Percentiles rank a stretch among this genome's conserved stretches.
These are phyloP conservation scores for Hemicentrotus pulcherrimus DNA, from an alignment of 35 echinoderm and acorn worm genomes.

Conservation along the genomic window DNA sequence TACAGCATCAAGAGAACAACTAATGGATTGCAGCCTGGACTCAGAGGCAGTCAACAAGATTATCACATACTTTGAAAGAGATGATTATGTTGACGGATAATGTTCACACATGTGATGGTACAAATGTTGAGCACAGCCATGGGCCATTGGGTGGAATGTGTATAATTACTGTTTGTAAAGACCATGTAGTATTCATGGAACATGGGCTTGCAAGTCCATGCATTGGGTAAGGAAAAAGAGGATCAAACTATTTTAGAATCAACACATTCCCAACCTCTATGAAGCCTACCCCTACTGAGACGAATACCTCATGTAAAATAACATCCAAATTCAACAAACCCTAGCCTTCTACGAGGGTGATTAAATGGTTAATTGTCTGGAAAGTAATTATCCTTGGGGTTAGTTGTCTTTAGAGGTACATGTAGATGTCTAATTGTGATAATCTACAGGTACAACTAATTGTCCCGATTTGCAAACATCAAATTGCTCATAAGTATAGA, in stretches of 20 bases:
- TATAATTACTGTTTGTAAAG: not conserved
- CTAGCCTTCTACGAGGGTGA: no score
- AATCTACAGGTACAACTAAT: no score
- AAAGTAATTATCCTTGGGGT: no score
- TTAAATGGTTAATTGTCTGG: no score
- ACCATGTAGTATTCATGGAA: not conserved
- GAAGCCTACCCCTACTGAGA: not conserved
- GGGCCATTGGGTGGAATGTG: no score
- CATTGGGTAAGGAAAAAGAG: not conserved
- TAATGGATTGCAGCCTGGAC: constrained; percentile 50
- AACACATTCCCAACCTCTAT: not conserved
- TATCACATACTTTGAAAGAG: constrained; percentile 1
- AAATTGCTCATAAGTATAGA: no score
- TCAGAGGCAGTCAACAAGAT: constrained; percentile 9
- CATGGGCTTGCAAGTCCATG: not conserved
- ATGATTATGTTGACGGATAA: constrained; percentile 27
- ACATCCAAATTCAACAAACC: not conserved
- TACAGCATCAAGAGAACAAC: constrained; percentile 40
- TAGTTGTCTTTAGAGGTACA: no score
- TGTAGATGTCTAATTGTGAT: no score
- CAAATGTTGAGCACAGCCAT: not conserved
- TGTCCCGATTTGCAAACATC: no score
- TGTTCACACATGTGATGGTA: not conserved
- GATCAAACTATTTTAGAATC: not conserved
- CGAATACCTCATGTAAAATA: not conserved